Percentiles rank a stretch among this genome's conserved stretches.
Evolutionary conservation across 2,888 invertebrate species (phyloP).

Genomic region (Acleris laterana): DNA sequence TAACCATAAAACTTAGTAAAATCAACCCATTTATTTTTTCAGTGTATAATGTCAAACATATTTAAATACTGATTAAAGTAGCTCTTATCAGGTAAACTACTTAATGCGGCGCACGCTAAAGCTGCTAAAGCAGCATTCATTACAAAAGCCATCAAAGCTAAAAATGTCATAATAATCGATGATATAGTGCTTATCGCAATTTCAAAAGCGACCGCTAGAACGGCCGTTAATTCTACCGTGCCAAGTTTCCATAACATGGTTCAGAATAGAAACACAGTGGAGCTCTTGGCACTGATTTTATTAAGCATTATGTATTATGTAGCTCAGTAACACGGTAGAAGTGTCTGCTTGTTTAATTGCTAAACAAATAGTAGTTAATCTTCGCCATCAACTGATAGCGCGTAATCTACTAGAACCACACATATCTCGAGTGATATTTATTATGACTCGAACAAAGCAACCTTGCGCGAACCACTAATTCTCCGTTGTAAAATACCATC

Average conservation of each 20-base stretch:
- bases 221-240: slow-evolving; percentile 46
- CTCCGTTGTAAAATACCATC: slow-evolving; percentile 57
- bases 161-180: slow-evolving; percentile 34
- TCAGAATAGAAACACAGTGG: no score
- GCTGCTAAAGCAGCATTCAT: slow-evolving; percentile 17
- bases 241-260: no score
- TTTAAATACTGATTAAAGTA: slow-evolving; percentile 9
- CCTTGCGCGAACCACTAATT: slow-evolving; percentile 65
- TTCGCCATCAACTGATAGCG: slow-evolving; percentile 71
- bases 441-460: slow-evolving; percentile 49
- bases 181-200: slow-evolving; percentile 32
- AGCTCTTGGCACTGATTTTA: no score
- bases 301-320: no score
- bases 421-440: slow-evolving; percentile 56
- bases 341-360: slow-evolving; percentile 58
- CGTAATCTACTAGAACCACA: slow-evolving; percentile 65
- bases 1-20: no score
- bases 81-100: slow-evolving; percentile 25
- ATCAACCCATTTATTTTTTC: no score
- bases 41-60: slow-evolving; percentile 6
- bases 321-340: slow-evolving; percentile 59
- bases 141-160: slow-evolving; percentile 31
- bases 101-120: slow-evolving; percentile 15
- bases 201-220: slow-evolving; percentile 38
- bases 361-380: slow-evolving; percentile 79